These are phyloP conservation scores for Takifugu rubripes DNA, from an alignment of 2,797 vertebrate genomes.

Conservation along the genomic window DNA sequence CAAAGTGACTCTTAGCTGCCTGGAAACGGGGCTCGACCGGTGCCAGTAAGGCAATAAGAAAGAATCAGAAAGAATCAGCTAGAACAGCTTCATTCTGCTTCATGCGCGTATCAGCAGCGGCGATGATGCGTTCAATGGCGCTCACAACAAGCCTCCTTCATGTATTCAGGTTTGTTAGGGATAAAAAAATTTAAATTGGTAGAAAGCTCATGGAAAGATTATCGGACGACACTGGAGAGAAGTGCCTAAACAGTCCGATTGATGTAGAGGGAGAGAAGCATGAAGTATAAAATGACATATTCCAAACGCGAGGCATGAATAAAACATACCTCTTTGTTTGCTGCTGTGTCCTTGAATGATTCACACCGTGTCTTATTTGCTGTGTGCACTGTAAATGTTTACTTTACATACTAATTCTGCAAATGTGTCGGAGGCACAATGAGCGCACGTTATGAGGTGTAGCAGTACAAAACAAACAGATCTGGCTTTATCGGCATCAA, in stretches of 20 bases:
- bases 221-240: not conserved
- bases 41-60: too few relatives aligned
- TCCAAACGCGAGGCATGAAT: conserved; percentile 13
- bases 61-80: too few relatives aligned
- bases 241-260: conserved; percentile 14
- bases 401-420: conserved; percentile 14
- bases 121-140: too few relatives aligned
- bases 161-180: not conserved
- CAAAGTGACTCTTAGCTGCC: too few relatives aligned
- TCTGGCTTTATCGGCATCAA: conserved; percentile 1
- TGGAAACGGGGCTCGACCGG: too few relatives aligned
- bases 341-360: conserved; percentile 19
- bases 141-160: too few relatives aligned
- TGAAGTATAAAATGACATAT: conserved; percentile 6
- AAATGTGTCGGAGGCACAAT: conserved; percentile 4
- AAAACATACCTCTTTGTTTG: conserved; percentile 21
- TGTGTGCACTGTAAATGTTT: conserved; percentile 9
- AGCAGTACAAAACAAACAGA: conserved; percentile 1
- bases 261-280: conserved; percentile 19
- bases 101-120: too few relatives aligned
- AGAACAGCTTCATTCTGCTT: too few relatives aligned
- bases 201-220: not conserved
- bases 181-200: too few relatives aligned
- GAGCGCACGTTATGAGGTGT: not conserved
- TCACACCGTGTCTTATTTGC: conserved; percentile 18